phyloP scores from a whole-genome alignment of 2,888 invertebrate species.

The Lysandra coridon region DNA sequence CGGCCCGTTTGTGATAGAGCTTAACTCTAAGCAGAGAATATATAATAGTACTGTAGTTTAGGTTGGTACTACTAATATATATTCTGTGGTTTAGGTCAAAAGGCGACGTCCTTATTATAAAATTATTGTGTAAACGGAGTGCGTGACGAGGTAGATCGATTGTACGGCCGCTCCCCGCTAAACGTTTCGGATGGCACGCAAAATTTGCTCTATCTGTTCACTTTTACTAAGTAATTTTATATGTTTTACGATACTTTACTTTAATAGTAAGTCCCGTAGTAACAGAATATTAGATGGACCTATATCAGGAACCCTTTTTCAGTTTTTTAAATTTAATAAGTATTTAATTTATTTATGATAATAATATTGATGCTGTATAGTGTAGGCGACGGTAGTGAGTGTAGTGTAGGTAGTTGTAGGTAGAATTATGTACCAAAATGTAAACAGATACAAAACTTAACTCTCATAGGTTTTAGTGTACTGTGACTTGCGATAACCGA shows the following conservation, averaged over 20 bases:
- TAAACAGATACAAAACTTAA: too few relatives aligned
- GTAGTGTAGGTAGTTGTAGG: too few relatives aligned
- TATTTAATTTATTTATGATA: background rate
- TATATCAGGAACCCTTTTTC: background rate
- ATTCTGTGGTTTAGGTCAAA: background rate
- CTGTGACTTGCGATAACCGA: background rate
- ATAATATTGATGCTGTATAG: too few relatives aligned
- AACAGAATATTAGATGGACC: background rate
- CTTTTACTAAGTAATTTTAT: slow-evolving; percentile 17
- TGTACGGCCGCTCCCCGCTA: slow-evolving; percentile 38
- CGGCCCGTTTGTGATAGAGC: background rate
- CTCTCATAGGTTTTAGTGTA: background rate
- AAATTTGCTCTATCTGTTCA: slow-evolving; percentile 30
- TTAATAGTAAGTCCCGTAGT: background rate
- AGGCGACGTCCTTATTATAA: slow-evolving; percentile 6
- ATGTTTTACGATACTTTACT: background rate
- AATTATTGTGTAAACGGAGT: slow-evolving; percentile 22
- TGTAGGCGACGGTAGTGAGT: too few relatives aligned
- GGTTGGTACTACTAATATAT: too few relatives aligned
- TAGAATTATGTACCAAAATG: too few relatives aligned
- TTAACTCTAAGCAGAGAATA: too few relatives aligned
- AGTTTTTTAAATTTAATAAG: background rate
- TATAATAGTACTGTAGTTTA: too few relatives aligned
- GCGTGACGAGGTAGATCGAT: slow-evolving; percentile 38
- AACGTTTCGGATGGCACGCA: slow-evolving; percentile 39